Conservation (phyloP, 2,113 vertebrate species). For the Salvelinus namaycush region DNA sequence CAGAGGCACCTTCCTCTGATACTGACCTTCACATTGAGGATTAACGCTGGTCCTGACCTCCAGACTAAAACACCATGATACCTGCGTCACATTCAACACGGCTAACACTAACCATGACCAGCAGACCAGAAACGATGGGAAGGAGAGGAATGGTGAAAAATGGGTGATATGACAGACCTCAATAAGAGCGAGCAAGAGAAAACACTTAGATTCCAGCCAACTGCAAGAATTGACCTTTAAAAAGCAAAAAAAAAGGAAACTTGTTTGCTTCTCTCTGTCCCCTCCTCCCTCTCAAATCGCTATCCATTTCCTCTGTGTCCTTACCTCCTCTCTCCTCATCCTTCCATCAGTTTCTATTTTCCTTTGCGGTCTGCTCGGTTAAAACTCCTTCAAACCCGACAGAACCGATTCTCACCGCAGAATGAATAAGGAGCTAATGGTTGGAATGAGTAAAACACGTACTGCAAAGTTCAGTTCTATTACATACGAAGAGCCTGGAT, state of each 20-base stretch:
- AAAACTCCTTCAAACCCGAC: slow-evolving; percentile 1
- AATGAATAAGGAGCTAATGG: slow-evolving; percentile 16
- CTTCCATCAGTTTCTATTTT: slow-evolving; percentile 17
- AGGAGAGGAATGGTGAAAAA: slow-evolving; percentile 9
- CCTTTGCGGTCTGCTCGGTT: neutral
- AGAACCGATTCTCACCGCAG: neutral
- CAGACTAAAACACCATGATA: slow-evolving; percentile 21
- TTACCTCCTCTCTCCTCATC: slow-evolving; percentile 5
- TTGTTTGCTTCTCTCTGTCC: neutral
- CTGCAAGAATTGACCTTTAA: slow-evolving; percentile 57
- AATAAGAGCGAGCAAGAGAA: slow-evolving; percentile 15
- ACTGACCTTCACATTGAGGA: slow-evolving; percentile 53
- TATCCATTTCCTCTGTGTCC: slow-evolving; percentile 17
- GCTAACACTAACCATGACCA: slow-evolving; percentile 7
- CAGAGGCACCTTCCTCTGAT: slow-evolving; percentile 41
- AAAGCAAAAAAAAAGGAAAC: slow-evolving; percentile 13
- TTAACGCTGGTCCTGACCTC: slow-evolving; percentile 52
- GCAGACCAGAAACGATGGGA: slow-evolving; percentile 42
- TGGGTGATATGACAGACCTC: slow-evolving; percentile 44
- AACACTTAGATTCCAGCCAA: slow-evolving; percentile 60
- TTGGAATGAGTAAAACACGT: slow-evolving; percentile 1
- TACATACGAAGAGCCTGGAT: slow-evolving; percentile 36
- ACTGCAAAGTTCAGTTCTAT: slow-evolving; percentile 34
- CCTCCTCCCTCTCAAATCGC: slow-evolving; percentile 3
- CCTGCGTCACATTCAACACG: neutral